Evolutionary conservation across 1,140 invertebrate genomes (phyloP).

Genomic region (Drosophila ercepeae): DNA sequence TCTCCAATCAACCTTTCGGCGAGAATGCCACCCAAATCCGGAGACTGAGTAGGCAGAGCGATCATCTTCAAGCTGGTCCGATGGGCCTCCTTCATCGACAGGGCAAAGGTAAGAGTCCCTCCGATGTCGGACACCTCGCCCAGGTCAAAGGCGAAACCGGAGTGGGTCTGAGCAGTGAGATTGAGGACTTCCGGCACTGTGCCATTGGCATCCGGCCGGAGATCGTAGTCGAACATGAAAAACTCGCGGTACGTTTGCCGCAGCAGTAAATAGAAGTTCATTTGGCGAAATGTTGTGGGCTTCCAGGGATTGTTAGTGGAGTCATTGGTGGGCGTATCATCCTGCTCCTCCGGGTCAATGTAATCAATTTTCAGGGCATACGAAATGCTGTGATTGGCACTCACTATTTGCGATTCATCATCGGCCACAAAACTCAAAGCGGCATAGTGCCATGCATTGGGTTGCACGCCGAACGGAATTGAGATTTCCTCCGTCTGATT

Average conservation of each 20-base stretch:
- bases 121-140: constrained; percentile 89
- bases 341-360: constrained; percentile 14
- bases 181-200: constrained; percentile 87
- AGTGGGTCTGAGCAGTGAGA: constrained; percentile 86
- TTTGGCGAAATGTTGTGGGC: constrained; percentile 57
- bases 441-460: constrained; percentile 86
- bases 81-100: constrained; percentile 86
- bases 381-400: constrained; percentile 15
- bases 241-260: constrained; percentile 88
- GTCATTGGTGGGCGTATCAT: background rate
- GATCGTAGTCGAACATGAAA: constrained; percentile 89
- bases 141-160: constrained; percentile 87
- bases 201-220: constrained; percentile 85
- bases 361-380: constrained; percentile 68
- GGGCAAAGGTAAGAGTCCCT: constrained; percentile 87
- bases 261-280: constrained; percentile 85
- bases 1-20: constrained; percentile 68
- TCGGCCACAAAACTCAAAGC: constrained; percentile 75
- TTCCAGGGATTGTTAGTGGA: constrained; percentile 59
- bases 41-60: constrained; percentile 29
- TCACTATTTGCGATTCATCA: constrained; percentile 26
- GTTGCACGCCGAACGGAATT: constrained; percentile 85
- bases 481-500: constrained; percentile 72
- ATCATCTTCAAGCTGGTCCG: constrained; percentile 84
- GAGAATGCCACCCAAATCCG: constrained; percentile 62